These are phyloP conservation scores for Zaprionus capensis DNA, from an alignment of 1,140 invertebrate genomes.

Conservation along the genomic window DNA sequence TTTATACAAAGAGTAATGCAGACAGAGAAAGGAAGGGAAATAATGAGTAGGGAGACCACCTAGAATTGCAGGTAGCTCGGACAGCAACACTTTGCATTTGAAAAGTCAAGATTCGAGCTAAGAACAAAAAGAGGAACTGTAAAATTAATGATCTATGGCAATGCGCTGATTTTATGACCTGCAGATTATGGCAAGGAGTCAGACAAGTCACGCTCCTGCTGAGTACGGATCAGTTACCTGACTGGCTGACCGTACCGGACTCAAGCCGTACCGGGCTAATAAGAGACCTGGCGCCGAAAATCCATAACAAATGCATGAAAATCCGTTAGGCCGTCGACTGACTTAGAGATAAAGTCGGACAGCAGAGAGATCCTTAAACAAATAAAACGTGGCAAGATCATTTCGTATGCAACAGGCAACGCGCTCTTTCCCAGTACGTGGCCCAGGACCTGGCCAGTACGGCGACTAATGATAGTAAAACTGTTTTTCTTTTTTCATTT, in stretches of 20 bases:
- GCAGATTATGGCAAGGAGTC: constrained; percentile 64
- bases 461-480: constrained; percentile 74
- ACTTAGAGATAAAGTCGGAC: constrained; percentile 43
- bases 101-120: constrained; percentile 31
- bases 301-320: constrained; percentile 82
- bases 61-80: constrained; percentile 47
- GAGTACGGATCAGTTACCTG: constrained; percentile 46
- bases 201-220: constrained; percentile 57
- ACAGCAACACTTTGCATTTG: constrained; percentile 56
- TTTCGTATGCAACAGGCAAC: constrained; percentile 73
- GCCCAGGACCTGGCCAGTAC: constrained; percentile 15
- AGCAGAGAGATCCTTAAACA: constrained; percentile 62
- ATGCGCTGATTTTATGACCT: constrained; percentile 69
- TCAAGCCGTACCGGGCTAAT: constrained; percentile 48
- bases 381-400: constrained; percentile 54
- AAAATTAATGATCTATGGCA: constrained; percentile 79
- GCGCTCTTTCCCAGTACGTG: constrained; percentile 35
- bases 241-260: not conserved
- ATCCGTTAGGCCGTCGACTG: constrained; percentile 67
- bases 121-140: constrained; percentile 52
- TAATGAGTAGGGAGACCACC: constrained; percentile 52
- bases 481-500: constrained; percentile 64
- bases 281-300: constrained; percentile 80
- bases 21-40: not conserved
- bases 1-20: constrained; percentile 14